Base-by-base conservation (phyloP, 2,797 vertebrate genomes). In the Neosilurus mollespiculum region DNA sequence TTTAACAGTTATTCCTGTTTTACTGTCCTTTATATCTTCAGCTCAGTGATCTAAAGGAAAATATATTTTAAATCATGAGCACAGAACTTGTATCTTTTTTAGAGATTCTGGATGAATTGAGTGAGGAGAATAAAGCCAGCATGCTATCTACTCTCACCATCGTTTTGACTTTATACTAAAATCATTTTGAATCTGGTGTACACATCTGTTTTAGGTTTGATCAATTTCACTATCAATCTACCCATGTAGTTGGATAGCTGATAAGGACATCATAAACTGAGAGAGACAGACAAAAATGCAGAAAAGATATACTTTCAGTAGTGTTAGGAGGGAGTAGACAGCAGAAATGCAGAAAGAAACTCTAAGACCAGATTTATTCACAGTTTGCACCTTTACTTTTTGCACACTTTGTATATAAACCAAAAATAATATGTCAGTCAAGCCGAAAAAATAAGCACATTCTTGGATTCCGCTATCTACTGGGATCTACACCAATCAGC, bases 1-100 rank as follows among this genome's bases (percentile, higher is more conserved):
- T 77, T 84, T 34, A 65, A 58, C 61, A 85, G 67, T 51, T 26
- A 73, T 54, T 62, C 77, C 49, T 34, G 12, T 24, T 64, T 64
- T 54, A 30, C 6, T 18, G 9, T 76, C 26, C 22, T 11, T 69
- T 69, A 20, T 77, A 58, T 67, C n/a, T 16, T 59, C 51, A 56
- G 56, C 58, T 22, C 22, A 20, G 9, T 24, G n/a, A 26, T 26
- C 15, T 49, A 61, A 37, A 34, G 22, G 24, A 67, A 66, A 67
- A 15, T 14, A 65, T 15, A 26, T 51, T 16, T 77, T 24, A n/a
- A 22, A 76, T 79, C 15, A 22, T 20, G 53, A 66, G 9, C 9
- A 66, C 62, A 64, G 37, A 64, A 64, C 76, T 76, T 58, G 24
- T 9, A 22, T 20, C 5, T 58, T 75, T 58, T 34, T 58, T 75